phyloP scores from a whole-genome alignment of 2,113 vertebrate species.

The Scatophagus argus region DNA sequence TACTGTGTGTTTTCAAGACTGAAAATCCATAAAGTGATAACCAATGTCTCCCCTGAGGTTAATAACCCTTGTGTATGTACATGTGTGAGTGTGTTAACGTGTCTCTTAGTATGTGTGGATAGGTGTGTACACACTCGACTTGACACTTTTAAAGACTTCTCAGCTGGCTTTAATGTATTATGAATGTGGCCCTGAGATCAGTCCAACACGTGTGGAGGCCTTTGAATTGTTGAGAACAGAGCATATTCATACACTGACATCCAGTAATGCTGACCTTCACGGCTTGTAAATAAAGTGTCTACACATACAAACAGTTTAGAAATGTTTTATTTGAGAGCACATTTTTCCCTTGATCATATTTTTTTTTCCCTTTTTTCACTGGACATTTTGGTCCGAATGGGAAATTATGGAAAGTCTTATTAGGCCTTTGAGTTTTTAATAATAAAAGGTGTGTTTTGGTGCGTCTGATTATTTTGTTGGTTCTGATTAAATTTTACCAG shows the following conservation, averaged over 20 bases:
- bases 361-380: neutral
- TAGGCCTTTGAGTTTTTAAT: no score
- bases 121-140: slow-evolving; percentile 8
- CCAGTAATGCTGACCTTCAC: slow-evolving; percentile 1
- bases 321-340: neutral
- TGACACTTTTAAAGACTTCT: slow-evolving; percentile 39
- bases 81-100: neutral
- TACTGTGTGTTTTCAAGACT: neutral
- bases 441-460: no score
- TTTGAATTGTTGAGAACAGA: slow-evolving; percentile 71
- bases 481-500: neutral
- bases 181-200: slow-evolving; percentile 72
- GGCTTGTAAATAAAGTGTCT: slow-evolving; percentile 8
- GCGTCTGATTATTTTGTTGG: neutral
- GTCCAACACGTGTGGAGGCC: slow-evolving; percentile 54
- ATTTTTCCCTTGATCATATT: neutral
- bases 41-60: slow-evolving; percentile 24
- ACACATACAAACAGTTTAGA: neutral
- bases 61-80: neutral
- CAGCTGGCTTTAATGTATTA: slow-evolving; percentile 65
- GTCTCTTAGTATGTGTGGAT: slow-evolving; percentile 14
- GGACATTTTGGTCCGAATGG: neutral
- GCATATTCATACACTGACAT: slow-evolving; percentile 28
- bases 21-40: slow-evolving; percentile 4
- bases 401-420: no score